Base-by-base conservation (phyloP, 2,797 vertebrate genomes). In the Sphaeramia orbicularis region DNA sequence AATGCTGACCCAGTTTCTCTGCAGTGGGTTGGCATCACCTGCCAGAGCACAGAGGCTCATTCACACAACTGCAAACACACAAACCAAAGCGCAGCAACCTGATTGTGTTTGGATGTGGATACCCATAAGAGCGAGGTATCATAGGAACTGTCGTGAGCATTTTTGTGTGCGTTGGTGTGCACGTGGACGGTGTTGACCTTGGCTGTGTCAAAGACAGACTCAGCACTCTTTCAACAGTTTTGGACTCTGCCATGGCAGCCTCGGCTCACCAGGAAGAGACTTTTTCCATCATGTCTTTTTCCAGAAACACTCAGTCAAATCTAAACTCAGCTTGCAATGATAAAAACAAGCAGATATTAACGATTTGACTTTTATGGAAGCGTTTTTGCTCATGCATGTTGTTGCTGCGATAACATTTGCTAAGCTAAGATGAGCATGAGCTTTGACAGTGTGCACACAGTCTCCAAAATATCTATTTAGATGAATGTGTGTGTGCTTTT, bases 261-360 rank as follows among this genome's bases (percentile, higher is more conserved):
- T 36, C 41, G 58, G 43, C 50, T 12, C 4, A 36, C 56, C 50
- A 47, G 70, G 72, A 80, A 62, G 81, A 32, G 45, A 40, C 14
- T 62, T 85, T 88, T 85, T 83, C 67, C 70, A 55, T 32, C 43
- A 37, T 77, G 59, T 85, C 85, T 87, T 87, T 87, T 79, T 77
- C 58, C 61, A 78, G 87, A 73, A 54, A 63, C 48, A 50, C 24
- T 37, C 45, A 61, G 12, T 37, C 18, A 53, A n/a, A n/a, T n/a
- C 12, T 36, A 44, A 36, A 27, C 24, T 30, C 7, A 7, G 38
- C 9, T 45, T 45, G 30, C 45, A 0, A 6, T 19, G 24, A 27
- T 9, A 7, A 57, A 76, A 69, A 53, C 32, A 54, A 60, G 19
- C 16, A 15, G 3, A 35, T 41, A 36, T 52, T 3, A 1, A 1